Evolutionary conservation across 2,888 invertebrate genomes (phyloP).

Genomic region (Arctia plantaginis): DNA sequence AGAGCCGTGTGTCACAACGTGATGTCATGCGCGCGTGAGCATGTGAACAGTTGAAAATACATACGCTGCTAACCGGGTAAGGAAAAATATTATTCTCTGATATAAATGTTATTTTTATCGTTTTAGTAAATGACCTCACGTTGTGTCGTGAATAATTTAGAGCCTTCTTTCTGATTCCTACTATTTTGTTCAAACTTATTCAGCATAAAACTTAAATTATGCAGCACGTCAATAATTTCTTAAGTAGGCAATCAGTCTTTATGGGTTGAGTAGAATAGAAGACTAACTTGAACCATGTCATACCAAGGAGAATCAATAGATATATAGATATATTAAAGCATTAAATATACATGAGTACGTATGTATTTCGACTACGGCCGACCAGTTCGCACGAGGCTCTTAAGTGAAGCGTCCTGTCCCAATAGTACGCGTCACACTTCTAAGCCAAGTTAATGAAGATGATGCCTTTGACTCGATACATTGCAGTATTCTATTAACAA

Average conservation of each 20-base stretch:
- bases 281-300: neutral
- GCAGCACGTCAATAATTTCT: no score
- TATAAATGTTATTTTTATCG: neutral
- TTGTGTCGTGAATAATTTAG: neutral
- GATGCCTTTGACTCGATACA: neutral
- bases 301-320: neutral
- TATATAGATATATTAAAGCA: no score
- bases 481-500: neutral
- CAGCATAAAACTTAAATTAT: neutral
- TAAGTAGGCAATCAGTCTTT: no score
- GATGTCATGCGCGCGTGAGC: constrained; percentile 40
- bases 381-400: no score
- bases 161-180: neutral
- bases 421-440: neutral
- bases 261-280: neutral
- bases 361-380: no score
- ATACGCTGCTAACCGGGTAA: constrained; percentile 2
- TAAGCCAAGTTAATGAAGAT: neutral
- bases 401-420: neutral
- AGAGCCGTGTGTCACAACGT: constrained; percentile 36
- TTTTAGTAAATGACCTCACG: neutral
- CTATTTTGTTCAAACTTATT: neutral
- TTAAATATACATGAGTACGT: no score
- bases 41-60: constrained; percentile 10
- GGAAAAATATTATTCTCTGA: constrained; percentile 9